These are phyloP conservation scores for Conchocele bisecta DNA, from an alignment of 2,888 invertebrate genomes.

Conservation along the genomic window DNA sequence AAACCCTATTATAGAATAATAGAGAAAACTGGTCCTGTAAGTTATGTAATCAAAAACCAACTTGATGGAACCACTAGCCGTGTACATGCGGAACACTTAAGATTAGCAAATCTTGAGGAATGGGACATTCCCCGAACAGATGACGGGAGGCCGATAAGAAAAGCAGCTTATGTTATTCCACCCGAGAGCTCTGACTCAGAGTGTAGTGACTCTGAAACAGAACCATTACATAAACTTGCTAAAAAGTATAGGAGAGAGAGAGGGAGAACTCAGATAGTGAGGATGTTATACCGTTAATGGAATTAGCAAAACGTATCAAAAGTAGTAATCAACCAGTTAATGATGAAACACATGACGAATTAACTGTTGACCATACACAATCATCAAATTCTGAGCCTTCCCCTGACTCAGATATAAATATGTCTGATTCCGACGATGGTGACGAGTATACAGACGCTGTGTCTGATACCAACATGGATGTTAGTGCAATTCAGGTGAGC, in stretches of 20 bases:
- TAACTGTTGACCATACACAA: no score
- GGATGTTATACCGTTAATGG: background rate
- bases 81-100: constrained; percentile 15
- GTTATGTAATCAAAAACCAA: constrained; percentile 26
- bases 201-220: constrained; percentile 1
- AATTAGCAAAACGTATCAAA: background rate
- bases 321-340: background rate
- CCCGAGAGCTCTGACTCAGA: background rate
- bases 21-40: constrained; percentile 20
- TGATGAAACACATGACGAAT: no score
- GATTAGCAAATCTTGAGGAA: constrained; percentile 17
- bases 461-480: no score
- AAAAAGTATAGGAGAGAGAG: background rate
- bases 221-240: background rate
- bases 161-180: constrained; percentile 15
- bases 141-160: background rate
- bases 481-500: no score
- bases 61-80: constrained; percentile 2
- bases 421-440: no score
- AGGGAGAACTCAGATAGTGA: background rate
- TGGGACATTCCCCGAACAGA: constrained; percentile 25
- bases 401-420: no score
- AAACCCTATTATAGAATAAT: constrained; percentile 33
- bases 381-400: no score
- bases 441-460: no score